These are phyloP conservation scores for Platyura marginata DNA, from an alignment of 1,140 invertebrate species.

Conservation along the genomic window DNA sequence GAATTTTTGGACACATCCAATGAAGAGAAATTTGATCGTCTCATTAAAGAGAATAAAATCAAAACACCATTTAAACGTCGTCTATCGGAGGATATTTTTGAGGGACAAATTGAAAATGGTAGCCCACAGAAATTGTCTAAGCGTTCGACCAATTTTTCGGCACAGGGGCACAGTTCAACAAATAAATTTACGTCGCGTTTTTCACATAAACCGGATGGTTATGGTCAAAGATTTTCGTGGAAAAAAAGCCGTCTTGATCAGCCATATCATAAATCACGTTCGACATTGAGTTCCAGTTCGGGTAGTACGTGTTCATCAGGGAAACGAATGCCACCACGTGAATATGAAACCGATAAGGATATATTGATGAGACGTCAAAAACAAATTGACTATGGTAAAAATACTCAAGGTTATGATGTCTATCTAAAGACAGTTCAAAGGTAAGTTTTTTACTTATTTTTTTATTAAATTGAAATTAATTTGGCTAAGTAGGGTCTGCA, in stretches of 20 bases:
- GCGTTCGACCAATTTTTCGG: too few relatives aligned
- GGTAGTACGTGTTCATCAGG: slow-evolving; percentile 12
- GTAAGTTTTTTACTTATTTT: too few relatives aligned
- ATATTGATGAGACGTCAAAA: slow-evolving; percentile 66
- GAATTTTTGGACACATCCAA: slow-evolving; percentile 9
- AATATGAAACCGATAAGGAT: slow-evolving; percentile 51
- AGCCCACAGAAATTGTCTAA: not conserved
- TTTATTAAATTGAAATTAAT: too few relatives aligned
- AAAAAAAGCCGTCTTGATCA: not conserved
- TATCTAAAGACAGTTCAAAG: slow-evolving; percentile 54
- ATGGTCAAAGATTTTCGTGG: not conserved
- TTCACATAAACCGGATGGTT: not conserved
- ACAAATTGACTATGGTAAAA: slow-evolving; percentile 90
- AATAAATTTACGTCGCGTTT: slow-evolving; percentile 12
- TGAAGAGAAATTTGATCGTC: slow-evolving; percentile 20
- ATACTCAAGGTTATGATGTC: slow-evolving; percentile 71
- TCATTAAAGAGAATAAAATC: slow-evolving; percentile 21
- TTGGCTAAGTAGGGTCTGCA: too few relatives aligned
- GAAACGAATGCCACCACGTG: slow-evolving; percentile 12
- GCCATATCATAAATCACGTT: not conserved
- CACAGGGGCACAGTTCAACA: slow-evolving; percentile 11
- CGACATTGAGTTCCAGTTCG: not conserved
- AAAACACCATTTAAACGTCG: slow-evolving; percentile 23
- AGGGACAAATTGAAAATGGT: too few relatives aligned
- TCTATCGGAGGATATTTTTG: slow-evolving; percentile 15